phyloP scores from a whole-genome alignment of 2,113 vertebrate species.

The Brachypodius melanocephalos region DNA sequence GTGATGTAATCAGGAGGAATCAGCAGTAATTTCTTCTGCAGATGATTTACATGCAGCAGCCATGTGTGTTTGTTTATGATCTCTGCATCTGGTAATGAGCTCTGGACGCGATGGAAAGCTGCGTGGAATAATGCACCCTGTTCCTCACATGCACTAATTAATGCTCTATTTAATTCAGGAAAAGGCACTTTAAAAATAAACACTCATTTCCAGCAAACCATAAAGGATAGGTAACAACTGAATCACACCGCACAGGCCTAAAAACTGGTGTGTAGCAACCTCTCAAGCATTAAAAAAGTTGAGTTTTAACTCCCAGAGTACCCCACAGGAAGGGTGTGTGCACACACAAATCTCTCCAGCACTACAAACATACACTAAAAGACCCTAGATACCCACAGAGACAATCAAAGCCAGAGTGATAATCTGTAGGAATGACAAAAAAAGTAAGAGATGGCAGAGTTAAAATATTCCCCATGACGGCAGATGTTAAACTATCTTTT shows the following conservation, averaged over 20 bases:
- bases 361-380: background rate
- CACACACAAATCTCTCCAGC: background rate
- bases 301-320: background rate
- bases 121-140: background rate
- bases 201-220: constrained; percentile 13
- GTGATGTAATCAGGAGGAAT: constrained; percentile 15
- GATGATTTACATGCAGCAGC: constrained; percentile 27
- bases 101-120: constrained; percentile 30
- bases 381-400: background rate
- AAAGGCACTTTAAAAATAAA: constrained; percentile 45
- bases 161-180: constrained; percentile 7
- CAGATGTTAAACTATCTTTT: background rate
- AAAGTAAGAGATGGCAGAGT: background rate
- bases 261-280: background rate
- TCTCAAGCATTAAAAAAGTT: background rate
- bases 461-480: background rate
- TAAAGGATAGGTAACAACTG: constrained; percentile 2
- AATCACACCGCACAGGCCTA: background rate
- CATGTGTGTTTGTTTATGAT: constrained; percentile 58
- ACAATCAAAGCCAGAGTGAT: background rate
- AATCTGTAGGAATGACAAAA: background rate
- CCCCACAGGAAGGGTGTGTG: rapidly evolving
- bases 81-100: constrained; percentile 37
- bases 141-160: constrained; percentile 32
- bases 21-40: constrained; percentile 26